phyloP scores from a whole-genome alignment of 1,140 invertebrate genomes.

The Stegodyphus mimosarum region DNA sequence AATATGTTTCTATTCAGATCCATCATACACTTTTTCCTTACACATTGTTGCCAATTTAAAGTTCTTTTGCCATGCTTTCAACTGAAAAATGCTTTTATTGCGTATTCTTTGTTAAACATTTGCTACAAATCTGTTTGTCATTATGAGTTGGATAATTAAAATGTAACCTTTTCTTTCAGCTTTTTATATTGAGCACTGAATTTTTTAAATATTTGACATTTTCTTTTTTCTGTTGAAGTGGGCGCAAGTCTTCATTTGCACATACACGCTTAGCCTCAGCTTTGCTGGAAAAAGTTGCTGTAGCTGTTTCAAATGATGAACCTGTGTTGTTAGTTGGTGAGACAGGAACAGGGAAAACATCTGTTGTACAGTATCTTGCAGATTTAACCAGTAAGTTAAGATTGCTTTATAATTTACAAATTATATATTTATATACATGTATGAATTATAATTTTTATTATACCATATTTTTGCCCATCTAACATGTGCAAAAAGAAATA shows the following conservation, averaged over 20 bases:
- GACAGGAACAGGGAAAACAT: slow-evolving; percentile 98
- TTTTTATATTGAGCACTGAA: not conserved
- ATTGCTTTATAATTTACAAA: no score
- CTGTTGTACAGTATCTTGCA: slow-evolving; percentile 93
- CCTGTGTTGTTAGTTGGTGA: slow-evolving; percentile 96
- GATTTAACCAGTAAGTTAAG: slow-evolving; percentile 72
- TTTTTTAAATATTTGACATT: not conserved
- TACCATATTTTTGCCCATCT: no score
- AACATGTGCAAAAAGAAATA: no score
- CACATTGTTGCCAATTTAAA: no score
- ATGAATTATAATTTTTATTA: no score
- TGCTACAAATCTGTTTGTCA: not conserved
- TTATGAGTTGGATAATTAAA: not conserved
- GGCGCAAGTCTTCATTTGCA: slow-evolving; percentile 50
- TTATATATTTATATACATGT: no score
- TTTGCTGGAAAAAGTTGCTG: slow-evolving; percentile 87
- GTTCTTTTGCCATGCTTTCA: no score
- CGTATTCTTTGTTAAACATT: no score
- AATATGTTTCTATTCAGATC: no score
- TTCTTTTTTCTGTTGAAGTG: not conserved
- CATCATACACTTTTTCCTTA: no score
- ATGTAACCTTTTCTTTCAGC: not conserved
- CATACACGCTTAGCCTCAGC: slow-evolving; percentile 77
- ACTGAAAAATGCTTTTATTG: no score
- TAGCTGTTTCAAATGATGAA: slow-evolving; percentile 84